Conservation (phyloP, 2,797 vertebrate genomes). For the Gallinago stenura region DNA sequence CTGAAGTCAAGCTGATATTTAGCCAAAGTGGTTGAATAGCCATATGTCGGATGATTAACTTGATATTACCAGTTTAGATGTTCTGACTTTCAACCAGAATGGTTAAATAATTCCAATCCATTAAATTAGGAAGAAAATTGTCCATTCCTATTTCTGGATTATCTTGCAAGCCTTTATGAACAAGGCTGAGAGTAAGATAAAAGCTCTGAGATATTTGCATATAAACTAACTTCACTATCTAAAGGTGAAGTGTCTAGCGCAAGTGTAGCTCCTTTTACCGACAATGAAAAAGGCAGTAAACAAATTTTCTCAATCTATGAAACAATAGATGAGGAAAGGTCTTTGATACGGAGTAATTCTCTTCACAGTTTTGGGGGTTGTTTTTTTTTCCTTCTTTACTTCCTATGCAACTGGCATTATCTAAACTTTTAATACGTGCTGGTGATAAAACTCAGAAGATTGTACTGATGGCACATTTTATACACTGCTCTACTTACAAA, state of each 20-base stretch:
- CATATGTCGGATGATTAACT: not conserved
- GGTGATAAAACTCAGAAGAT: not conserved
- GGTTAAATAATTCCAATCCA: not conserved
- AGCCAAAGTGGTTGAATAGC: not conserved
- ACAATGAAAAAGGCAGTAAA: not conserved
- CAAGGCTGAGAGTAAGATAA: not conserved
- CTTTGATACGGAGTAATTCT: not conserved
- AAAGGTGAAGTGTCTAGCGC: accelerated
- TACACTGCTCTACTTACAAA: not conserved
- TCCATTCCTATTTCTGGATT: not conserved
- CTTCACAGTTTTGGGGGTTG: not conserved
- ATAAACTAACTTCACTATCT: not conserved
- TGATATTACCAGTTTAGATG: not conserved
- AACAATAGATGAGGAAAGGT: not conserved
- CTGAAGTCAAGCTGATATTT: not conserved
- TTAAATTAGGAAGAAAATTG: not conserved
- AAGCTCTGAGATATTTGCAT: not conserved
- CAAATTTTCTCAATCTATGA: not conserved
- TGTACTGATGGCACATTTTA: not conserved
- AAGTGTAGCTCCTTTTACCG: not conserved
- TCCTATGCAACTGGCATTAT: not conserved
- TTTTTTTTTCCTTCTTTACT: not conserved
- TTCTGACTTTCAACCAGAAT: not conserved
- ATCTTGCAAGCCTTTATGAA: not conserved
- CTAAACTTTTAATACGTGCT: not conserved